Percentiles rank a stretch among this genome's conserved stretches.
These are phyloP conservation scores for Hedya salicella DNA, from an alignment of 2,888 invertebrate species.

Conservation along the genomic window DNA sequence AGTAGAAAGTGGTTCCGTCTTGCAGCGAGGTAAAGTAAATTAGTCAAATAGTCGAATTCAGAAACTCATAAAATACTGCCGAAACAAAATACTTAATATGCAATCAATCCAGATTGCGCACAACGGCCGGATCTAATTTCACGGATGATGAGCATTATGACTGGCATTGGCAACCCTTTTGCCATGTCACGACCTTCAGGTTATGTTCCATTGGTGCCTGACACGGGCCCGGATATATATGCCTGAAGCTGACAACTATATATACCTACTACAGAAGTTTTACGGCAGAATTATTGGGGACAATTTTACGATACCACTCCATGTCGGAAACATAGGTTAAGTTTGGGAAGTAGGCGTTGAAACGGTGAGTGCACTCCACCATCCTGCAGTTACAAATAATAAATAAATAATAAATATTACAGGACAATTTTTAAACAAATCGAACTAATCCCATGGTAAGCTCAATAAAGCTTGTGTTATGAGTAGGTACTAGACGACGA, in stretches of 20 bases:
- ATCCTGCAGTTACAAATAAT: background rate
- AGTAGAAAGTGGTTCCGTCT: too few species aligned
- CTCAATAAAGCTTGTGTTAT: too few species aligned
- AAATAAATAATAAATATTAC: too few species aligned
- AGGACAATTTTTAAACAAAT: too few species aligned
- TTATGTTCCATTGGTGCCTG: background rate
- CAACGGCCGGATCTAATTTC: conserved; percentile 28
- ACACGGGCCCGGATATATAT: background rate
- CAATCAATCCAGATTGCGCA: conserved; percentile 18
- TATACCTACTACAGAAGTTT: background rate
- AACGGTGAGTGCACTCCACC: background rate
- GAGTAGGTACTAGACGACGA: too few species aligned
- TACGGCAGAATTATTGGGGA: background rate
- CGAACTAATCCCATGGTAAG: too few species aligned
- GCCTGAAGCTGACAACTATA: background rate
- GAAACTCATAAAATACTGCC: background rate
- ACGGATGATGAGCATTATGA: conserved; percentile 16
- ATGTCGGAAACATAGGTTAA: background rate
- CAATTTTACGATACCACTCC: background rate
- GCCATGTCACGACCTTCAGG: conserved; percentile 5
- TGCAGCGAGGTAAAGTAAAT: too few species aligned
- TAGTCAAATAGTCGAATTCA: too few species aligned
- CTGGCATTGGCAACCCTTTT: conserved; percentile 9
- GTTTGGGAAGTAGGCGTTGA: background rate
- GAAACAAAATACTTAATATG: conserved; percentile 24